Evolutionary conservation across 2,888 invertebrate species (phyloP).

Genomic region (Sminthurides aquaticus): DNA sequence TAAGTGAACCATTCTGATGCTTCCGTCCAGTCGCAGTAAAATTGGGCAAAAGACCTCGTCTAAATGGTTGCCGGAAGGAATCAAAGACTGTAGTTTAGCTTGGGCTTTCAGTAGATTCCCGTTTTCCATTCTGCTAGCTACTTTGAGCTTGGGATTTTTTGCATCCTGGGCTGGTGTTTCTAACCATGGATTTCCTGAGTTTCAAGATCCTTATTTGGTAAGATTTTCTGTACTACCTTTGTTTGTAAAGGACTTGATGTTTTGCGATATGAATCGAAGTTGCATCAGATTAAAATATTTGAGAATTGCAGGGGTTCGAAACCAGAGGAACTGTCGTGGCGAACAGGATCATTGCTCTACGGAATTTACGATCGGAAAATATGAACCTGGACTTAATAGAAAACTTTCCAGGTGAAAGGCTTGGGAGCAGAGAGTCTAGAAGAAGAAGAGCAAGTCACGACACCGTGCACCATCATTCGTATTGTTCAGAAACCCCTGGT

Average conservation of each 20-base stretch:
- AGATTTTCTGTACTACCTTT: slow-evolving; percentile 45
- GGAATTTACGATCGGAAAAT: slow-evolving; percentile 34
- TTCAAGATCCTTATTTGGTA: slow-evolving; percentile 77
- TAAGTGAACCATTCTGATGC: too few relatives aligned
- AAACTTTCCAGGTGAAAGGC: slow-evolving; percentile 41
- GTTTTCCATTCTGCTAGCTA: slow-evolving; percentile 26
- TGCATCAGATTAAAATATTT: neutral
- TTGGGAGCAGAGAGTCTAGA: slow-evolving; percentile 34
- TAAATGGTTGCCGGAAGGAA: neutral
- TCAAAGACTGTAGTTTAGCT: neutral
- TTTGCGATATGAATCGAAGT: too few relatives aligned
- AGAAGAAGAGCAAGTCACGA: slow-evolving; percentile 19
- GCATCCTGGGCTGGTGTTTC: slow-evolving; percentile 33
- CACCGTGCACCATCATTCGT: slow-evolving; percentile 11
- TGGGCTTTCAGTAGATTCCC: slow-evolving; percentile 33
- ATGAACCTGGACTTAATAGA: slow-evolving; percentile 32
- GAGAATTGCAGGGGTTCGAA: slow-evolving; percentile 39
- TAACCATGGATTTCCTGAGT: slow-evolving; percentile 58
- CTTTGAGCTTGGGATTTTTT: slow-evolving; percentile 25
- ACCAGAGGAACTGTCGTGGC: slow-evolving; percentile 37
- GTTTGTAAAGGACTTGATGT: too few relatives aligned
- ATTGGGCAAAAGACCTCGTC: neutral
- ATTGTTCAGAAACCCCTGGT: slow-evolving; percentile 33
- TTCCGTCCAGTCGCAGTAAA: too few relatives aligned
- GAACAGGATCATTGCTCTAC: slow-evolving; percentile 31